Conservation (phyloP, 2,113 vertebrate genomes). For the Azemiops feae region DNA sequence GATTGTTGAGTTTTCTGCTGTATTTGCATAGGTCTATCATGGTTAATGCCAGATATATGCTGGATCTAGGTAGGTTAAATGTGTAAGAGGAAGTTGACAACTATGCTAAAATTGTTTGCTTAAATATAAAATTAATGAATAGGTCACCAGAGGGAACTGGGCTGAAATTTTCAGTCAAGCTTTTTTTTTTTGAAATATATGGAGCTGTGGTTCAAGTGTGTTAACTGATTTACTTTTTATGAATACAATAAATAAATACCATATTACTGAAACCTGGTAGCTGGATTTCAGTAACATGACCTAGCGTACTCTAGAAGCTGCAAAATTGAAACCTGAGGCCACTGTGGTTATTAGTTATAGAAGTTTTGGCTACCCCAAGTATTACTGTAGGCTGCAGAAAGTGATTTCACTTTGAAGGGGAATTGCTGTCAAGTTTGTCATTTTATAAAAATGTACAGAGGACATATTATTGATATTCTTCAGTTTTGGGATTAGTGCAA, state of each 20-base stretch:
- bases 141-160: neutral
- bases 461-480: neutral
- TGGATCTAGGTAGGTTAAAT: neutral
- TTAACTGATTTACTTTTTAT: neutral
- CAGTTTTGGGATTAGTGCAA: neutral
- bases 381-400: neutral
- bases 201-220: neutral
- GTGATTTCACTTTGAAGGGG: neutral
- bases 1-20: neutral
- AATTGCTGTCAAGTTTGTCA: neutral
- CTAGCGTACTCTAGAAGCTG: neutral
- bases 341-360: neutral
- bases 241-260: neutral
- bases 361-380: neutral
- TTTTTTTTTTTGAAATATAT: neutral
- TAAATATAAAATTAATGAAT: neutral
- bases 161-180: neutral
- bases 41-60: neutral
- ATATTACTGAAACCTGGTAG: neutral
- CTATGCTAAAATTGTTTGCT: neutral
- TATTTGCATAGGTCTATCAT: neutral
- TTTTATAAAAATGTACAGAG: neutral
- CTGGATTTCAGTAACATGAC: neutral
- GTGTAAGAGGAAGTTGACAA: neutral
- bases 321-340: neutral